Evolutionary conservation across 2,888 invertebrate genomes (phyloP).

Genomic region (Aricia artaxerxes): DNA sequence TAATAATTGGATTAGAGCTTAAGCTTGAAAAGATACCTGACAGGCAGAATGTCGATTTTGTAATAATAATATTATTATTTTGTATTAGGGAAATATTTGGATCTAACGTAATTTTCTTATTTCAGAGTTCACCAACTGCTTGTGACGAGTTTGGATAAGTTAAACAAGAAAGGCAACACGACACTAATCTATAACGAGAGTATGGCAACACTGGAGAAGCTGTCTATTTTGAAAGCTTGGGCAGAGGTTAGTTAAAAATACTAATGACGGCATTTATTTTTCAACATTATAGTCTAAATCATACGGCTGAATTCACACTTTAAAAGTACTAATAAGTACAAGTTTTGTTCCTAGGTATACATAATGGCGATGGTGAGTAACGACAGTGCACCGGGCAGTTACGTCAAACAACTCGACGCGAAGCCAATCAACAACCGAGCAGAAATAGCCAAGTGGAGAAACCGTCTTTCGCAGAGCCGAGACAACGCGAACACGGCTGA

Average conservation of each 20-base stretch:
- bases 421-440: slow-evolving; percentile 67
- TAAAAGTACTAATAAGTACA: too few relatives aligned
- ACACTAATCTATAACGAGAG: slow-evolving; percentile 96
- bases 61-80: too few relatives aligned
- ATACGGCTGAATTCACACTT: too few relatives aligned
- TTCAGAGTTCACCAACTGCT: slow-evolving; percentile 93
- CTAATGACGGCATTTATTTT: too few relatives aligned
- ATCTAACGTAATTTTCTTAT: neutral
- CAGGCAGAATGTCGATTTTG: too few relatives aligned
- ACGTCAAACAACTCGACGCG: slow-evolving; percentile 73
- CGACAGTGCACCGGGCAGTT: slow-evolving; percentile 83
- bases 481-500: slow-evolving; percentile 55
- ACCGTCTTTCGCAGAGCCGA: slow-evolving; percentile 59
- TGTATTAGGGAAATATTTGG: too few relatives aligned
- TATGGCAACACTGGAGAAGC: slow-evolving; percentile 96
- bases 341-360: slow-evolving; percentile 84
- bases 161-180: slow-evolving; percentile 87
- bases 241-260: slow-evolving; percentile 84
- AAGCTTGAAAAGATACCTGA: too few relatives aligned
- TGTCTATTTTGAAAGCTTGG: slow-evolving; percentile 99
- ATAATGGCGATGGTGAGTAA: slow-evolving; percentile 95
- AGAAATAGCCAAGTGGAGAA: slow-evolving; percentile 69
- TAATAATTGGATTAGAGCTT: too few relatives aligned
- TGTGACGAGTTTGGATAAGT: slow-evolving; percentile 96
- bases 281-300: too few relatives aligned